phyloP scores from a whole-genome alignment of 2,797 vertebrate genomes.

The Lacerta bilineata region DNA sequence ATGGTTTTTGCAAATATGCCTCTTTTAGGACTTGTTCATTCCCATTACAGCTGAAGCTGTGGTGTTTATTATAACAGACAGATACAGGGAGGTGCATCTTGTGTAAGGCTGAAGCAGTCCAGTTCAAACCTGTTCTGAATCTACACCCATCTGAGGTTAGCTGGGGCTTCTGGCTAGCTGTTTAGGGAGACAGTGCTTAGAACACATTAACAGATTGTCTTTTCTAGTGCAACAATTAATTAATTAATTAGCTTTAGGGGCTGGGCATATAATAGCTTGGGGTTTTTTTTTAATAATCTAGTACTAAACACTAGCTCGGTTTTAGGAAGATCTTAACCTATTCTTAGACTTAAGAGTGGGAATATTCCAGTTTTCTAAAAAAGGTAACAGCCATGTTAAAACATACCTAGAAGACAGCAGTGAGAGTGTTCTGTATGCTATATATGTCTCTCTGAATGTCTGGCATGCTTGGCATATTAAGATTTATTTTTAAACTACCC shows the following conservation, averaged over 20 bases:
- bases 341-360: background rate
- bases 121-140: background rate
- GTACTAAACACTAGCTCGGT: background rate
- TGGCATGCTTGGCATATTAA: background rate
- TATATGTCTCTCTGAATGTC: background rate
- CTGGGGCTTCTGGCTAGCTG: background rate
- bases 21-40: background rate
- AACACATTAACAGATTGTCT: background rate
- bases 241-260: too few relatives aligned
- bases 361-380: background rate
- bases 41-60: too few relatives aligned
- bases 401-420: background rate
- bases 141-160: too few relatives aligned
- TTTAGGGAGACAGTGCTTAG: background rate
- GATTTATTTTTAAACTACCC: slow-evolving; percentile 38
- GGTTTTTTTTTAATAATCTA: background rate
- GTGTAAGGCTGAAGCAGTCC: background rate
- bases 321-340: background rate
- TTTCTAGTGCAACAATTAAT: background rate
- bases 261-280: background rate
- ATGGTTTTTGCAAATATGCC: background rate
- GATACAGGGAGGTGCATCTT: background rate
- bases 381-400: background rate
- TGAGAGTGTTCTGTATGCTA: background rate
- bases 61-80: background rate